Evolutionary conservation across 2,113 vertebrate genomes (phyloP).

Genomic region (Anoplopoma fimbria): DNA sequence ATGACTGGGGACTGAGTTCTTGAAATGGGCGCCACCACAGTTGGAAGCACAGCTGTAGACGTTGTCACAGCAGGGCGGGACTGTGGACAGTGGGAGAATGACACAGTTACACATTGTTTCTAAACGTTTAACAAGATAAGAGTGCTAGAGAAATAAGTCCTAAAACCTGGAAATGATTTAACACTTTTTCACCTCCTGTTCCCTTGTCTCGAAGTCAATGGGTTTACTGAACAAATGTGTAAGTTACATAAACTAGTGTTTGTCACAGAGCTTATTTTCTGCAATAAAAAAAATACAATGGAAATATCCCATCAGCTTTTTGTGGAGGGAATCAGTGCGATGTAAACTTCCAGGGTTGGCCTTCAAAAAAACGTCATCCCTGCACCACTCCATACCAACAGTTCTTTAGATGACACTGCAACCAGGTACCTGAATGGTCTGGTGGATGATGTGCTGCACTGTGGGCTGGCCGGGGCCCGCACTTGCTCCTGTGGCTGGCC

Average conservation of each 20-base stretch:
- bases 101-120: constrained; percentile 23
- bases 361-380: background rate
- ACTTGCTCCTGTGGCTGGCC: constrained; percentile 90
- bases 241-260: background rate
- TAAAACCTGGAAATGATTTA: background rate
- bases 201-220: background rate
- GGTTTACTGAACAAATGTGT: background rate
- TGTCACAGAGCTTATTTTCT: background rate
- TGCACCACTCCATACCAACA: background rate
- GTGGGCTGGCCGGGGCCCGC: constrained; percentile 90
- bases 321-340: background rate
- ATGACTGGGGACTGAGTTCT: constrained; percentile 96
- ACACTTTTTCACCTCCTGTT: background rate
- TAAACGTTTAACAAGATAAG: background rate
- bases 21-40: constrained; percentile 94
- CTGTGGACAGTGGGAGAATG: constrained; percentile 75
- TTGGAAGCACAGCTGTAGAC: constrained; percentile 92
- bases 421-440: constrained; percentile 90
- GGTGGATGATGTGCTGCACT: constrained; percentile 96
- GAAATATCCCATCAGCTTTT: background rate
- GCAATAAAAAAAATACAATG: background rate
- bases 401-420: background rate
- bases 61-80: constrained; percentile 93
- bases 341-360: background rate
- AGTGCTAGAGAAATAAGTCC: background rate